These are phyloP conservation scores for Proteles cristata DNA, from an alignment of 2,113 vertebrate genomes.

Conservation along the genomic window DNA sequence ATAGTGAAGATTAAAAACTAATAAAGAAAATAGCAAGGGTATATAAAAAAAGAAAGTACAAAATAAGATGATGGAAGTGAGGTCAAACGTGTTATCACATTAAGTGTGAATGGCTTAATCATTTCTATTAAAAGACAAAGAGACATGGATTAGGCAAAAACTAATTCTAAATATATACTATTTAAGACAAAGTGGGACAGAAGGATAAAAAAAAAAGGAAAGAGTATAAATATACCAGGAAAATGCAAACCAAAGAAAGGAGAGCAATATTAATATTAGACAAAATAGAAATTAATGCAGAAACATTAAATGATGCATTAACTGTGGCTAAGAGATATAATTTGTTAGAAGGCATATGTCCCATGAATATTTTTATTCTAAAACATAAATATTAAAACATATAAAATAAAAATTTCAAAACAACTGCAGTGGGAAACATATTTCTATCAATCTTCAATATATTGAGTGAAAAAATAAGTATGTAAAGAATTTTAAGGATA, in stretches of 20 bases:
- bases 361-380: constrained; percentile 15
- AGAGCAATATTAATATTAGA: neutral
- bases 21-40: constrained; percentile 50
- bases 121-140: constrained; percentile 69
- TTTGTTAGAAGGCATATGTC: neutral
- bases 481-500: neutral
- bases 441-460: neutral
- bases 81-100: constrained; percentile 52
- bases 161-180: constrained; percentile 55
- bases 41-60: constrained; percentile 55
- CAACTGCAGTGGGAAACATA: neutral
- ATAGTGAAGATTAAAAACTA: constrained; percentile 46
- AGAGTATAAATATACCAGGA: neutral
- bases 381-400: neutral
- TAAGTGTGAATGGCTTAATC: constrained; percentile 57
- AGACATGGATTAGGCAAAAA: neutral
- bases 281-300: constrained; percentile 16
- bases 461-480: neutral
- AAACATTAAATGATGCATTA: neutral
- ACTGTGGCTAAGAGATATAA: neutral
- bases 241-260: constrained; percentile 19
- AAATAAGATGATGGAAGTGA: constrained; percentile 51
- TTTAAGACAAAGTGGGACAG: constrained; percentile 53
- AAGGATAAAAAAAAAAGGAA: neutral
- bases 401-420: constrained; percentile 14